phyloP scores from a whole-genome alignment of 1,140 invertebrate genomes.

The Orchesella cincta region DNA sequence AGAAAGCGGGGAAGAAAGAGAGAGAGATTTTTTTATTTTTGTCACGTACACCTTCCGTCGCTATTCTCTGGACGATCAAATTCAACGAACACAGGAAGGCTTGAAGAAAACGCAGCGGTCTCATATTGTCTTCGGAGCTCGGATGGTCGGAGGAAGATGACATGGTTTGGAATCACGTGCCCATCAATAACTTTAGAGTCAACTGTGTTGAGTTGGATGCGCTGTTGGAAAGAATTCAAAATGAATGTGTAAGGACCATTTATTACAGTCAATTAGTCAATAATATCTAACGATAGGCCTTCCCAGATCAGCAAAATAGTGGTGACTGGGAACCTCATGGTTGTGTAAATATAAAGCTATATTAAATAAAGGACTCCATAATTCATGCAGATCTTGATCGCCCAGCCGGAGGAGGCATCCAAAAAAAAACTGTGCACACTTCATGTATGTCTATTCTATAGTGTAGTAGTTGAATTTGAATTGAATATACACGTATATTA shows the following conservation, averaged over 20 bases:
- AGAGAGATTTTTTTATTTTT: slow-evolving; percentile 20
- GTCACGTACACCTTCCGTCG: slow-evolving; percentile 29
- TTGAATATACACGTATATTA: too few relatives aligned
- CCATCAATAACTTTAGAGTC: slow-evolving; percentile 83
- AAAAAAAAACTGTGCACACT: too few relatives aligned
- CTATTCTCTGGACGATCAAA: slow-evolving; percentile 3
- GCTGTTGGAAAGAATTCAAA: slow-evolving; percentile 61
- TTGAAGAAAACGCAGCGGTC: slow-evolving; percentile 70
- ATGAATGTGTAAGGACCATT: not conserved
- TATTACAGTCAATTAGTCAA: not conserved
- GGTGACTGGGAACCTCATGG: too few relatives aligned
- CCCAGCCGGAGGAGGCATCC: too few relatives aligned
- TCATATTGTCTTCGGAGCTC: slow-evolving; percentile 68
- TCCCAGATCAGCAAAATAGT: too few relatives aligned
- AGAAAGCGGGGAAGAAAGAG: not conserved
- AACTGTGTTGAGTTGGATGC: slow-evolving; percentile 66
- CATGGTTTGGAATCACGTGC: slow-evolving; percentile 82
- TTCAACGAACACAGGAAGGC: slow-evolving; percentile 46
- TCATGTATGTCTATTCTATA: too few relatives aligned
- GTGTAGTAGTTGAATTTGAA: too few relatives aligned
- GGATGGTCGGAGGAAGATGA: slow-evolving; percentile 81
- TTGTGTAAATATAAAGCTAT: too few relatives aligned
- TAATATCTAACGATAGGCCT: too few relatives aligned
- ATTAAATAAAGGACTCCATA: too few relatives aligned
- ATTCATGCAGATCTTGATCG: too few relatives aligned